A percentile compares a stretch with the other conserved stretches of the same genome.
phyloP scores from a whole-genome alignment of 1,140 invertebrate species.

The Heliconius eleuchia region DNA sequence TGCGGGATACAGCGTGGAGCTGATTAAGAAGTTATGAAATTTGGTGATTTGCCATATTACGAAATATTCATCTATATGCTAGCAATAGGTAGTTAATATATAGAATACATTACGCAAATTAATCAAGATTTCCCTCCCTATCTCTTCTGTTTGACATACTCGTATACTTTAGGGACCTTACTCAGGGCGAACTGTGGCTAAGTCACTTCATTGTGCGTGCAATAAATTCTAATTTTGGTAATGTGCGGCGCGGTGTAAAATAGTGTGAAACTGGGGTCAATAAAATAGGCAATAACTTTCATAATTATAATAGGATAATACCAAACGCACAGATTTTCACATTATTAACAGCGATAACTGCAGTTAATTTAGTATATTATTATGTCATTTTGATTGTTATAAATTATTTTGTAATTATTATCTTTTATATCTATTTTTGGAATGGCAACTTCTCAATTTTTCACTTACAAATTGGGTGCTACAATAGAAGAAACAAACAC shows the following conservation, averaged over 20 bases:
- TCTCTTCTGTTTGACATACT: constrained; percentile 69
- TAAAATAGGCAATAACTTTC: constrained; percentile 40
- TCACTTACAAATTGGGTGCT: too few species aligned
- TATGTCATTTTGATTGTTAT: neutral
- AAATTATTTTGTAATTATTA: too few species aligned
- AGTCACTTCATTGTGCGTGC: constrained; percentile 68
- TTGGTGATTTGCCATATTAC: too few species aligned
- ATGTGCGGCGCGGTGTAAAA: constrained; percentile 52
- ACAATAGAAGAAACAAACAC: neutral
- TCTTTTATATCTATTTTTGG: too few species aligned
- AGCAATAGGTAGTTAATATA: neutral
- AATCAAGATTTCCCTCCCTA: constrained; percentile 72
- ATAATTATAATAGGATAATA: constrained; percentile 40
- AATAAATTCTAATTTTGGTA: constrained; percentile 73
- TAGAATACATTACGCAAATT: constrained; percentile 76
- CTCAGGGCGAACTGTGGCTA: constrained; percentile 66
- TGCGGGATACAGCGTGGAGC: too few species aligned
- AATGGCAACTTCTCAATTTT: too few species aligned
- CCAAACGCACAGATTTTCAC: constrained; percentile 30
- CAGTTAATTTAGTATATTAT: constrained; percentile 25
- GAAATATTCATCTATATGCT: neutral
- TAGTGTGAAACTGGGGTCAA: constrained; percentile 42
- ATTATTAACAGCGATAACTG: constrained; percentile 33
- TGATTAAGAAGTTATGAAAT: neutral
- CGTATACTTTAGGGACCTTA: constrained; percentile 56